phyloP scores from a whole-genome alignment of 2,113 vertebrate species.

The Cephalopholis sonnerati region DNA sequence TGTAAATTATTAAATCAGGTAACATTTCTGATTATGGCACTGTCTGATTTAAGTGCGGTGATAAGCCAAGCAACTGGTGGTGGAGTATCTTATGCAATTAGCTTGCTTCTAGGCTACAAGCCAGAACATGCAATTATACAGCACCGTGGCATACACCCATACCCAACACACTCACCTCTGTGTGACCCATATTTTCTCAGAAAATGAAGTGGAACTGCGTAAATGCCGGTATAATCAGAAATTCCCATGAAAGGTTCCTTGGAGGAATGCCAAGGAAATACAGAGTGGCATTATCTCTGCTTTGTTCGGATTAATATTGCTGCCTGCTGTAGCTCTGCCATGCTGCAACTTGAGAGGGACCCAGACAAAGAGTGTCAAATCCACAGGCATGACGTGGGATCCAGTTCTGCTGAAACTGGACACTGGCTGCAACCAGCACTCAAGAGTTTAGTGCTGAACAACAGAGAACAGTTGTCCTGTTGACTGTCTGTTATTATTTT shows the following conservation, averaged over 20 bases:
- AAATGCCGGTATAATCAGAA: conserved; percentile 21
- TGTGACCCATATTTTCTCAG: conserved; percentile 31
- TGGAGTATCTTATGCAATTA: conserved; percentile 34
- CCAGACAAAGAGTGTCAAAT: conserved; percentile 65
- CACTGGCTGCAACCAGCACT: conserved; percentile 26
- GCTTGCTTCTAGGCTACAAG: conserved; percentile 46
- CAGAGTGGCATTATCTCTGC: conserved; percentile 25
- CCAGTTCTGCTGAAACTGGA: conserved; percentile 65
- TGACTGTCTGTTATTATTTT: conserved; percentile 9
- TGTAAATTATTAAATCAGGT: conserved; percentile 56
- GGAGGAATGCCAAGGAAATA: conserved; percentile 40
- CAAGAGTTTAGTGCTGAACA: conserved; percentile 8
- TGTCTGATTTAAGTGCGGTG: conserved; percentile 15
- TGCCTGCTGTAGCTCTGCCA: conserved; percentile 6
- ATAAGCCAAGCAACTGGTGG: conserved; percentile 30
- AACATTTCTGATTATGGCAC: conserved; percentile 29
- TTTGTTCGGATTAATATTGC: conserved; percentile 41
- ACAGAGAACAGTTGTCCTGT: background rate
- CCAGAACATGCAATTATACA: conserved; percentile 61
- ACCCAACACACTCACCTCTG: conserved; percentile 40
- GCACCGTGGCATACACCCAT: conserved; percentile 4
- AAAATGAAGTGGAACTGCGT: conserved; percentile 29
- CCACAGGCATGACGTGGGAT: conserved; percentile 53
- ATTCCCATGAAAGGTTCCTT: conserved; percentile 49
- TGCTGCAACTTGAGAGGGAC: conserved; percentile 65